A percentile compares a stretch with the other conserved stretches of the same genome.
Conservation (phyloP, 2,797 vertebrate genomes). For the Myotis planiceps region DNA sequence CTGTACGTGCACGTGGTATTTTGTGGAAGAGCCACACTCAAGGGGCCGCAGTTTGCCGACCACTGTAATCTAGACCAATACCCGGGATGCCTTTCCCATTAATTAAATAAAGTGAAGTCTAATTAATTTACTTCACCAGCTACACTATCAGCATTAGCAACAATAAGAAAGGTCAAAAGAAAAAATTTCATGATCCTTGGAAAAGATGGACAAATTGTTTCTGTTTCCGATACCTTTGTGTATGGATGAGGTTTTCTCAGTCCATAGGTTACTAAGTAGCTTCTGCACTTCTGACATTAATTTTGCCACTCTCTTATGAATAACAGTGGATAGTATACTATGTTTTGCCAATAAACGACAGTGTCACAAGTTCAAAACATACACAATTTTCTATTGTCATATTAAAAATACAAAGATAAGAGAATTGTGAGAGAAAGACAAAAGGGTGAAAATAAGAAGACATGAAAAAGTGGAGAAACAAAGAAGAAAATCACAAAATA, state of each 20-base stretch:
- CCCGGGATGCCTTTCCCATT: background rate
- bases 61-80: background rate
- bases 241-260: conserved; percentile 18
- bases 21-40: too few relatives aligned
- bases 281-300: conserved; percentile 50
- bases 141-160: background rate
- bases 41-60: too few relatives aligned
- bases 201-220: conserved; percentile 26
- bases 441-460: background rate
- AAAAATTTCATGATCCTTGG: background rate
- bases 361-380: conserved; percentile 11
- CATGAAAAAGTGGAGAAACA: conserved; percentile 2
- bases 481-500: background rate
- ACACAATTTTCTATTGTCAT: conserved; percentile 31
- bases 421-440: background rate
- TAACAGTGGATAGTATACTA: background rate
- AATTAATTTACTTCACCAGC: background rate
- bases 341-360: conserved; percentile 17
- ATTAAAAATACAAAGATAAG: conserved; percentile 39
- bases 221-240: background rate
- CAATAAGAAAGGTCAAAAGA: conserved; percentile 39
- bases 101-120: background rate
- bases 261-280: conserved; percentile 16
- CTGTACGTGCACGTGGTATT: too few relatives aligned
- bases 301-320: conserved; percentile 45